Evolutionary conservation across 2,113 vertebrate genomes (phyloP), one percentile per base, ranked within the genome.

Genomic region (Thryonomys swinderianus): DNA sequence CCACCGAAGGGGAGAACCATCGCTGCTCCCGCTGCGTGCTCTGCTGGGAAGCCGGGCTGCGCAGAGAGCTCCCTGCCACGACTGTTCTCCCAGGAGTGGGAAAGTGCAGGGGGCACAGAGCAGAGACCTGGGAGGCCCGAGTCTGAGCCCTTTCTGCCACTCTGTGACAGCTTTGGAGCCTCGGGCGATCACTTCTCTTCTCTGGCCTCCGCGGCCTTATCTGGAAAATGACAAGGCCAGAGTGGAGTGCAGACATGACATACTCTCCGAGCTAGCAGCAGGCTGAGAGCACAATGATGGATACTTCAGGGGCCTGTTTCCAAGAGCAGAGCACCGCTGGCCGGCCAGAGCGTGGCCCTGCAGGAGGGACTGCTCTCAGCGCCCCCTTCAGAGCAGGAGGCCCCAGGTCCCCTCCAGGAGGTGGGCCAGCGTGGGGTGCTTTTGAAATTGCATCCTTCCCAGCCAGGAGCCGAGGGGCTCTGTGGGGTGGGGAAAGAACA

Each of bases 311-410:
- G 21, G 4, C 27, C 48, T 64, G 37, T 51, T 16, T 53, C 57
- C 34, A 59, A 53, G 42, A 74, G 30, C 67, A 79, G 42, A 82
- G 62, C 12, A 78, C 9, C 40, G 12, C 34, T 20, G 18, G 23
- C 27, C 0, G 20, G 1, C 25, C 48, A 42, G 12, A 85, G 13
- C n/a, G 20, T 25, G 25, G 48, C 7, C 2, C 25, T n/a, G 0
- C 20, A 2, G 21, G 34, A 37, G 0, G 12, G 27, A 13, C 18
- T 2, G 1, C 20, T 37, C 23, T 66, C 0, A 0, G 27, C 16
- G 32, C 7, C 42, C 23, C 6, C 2, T 21, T 23, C 64, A 66
- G 51, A 86, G 27, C 57, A 84, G 76, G 42, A 86, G 66, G 9
- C 32, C 61, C 40, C 7, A 17, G 34, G 30, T 23, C 5, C 12